Conservation (phyloP, 2,113 vertebrate species). For the Myxocyprinus asiaticus region DNA sequence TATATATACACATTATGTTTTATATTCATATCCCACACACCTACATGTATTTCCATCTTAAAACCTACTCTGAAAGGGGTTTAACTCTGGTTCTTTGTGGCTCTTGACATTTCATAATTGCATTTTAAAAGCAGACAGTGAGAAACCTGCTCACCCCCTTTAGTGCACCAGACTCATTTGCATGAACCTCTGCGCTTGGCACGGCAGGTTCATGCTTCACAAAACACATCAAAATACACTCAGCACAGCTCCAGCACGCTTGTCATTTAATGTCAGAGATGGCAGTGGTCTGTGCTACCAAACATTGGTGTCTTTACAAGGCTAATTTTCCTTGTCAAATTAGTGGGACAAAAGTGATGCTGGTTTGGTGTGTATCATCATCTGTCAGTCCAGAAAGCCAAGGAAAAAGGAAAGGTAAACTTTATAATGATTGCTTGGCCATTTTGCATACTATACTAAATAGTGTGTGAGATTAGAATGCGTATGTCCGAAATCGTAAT, state of each 20-base stretch:
- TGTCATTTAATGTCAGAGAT: constrained; percentile 51
- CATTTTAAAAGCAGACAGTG: constrained; percentile 32
- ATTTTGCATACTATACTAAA: neutral
- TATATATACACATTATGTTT: neutral
- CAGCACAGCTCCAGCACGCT: constrained; percentile 33
- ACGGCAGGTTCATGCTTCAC: constrained; percentile 41
- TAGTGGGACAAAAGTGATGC: constrained; percentile 31
- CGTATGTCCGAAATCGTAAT: neutral
- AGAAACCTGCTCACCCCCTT: constrained; percentile 16
- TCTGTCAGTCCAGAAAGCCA: neutral
- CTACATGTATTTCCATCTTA: neutral
- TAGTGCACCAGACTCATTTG: constrained; percentile 39
- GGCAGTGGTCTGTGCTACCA: neutral
- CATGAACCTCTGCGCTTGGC: constrained; percentile 36
- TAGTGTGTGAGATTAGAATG: neutral
- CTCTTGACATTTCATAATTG: constrained; percentile 31
- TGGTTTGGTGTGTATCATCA: neutral
- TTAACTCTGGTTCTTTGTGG: neutral
- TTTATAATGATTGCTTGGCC: neutral
- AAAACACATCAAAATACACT: constrained; percentile 33
- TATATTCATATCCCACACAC: constrained; percentile 9
- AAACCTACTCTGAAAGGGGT: too few relatives aligned
- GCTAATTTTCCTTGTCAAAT: constrained; percentile 18
- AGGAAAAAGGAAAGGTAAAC: constrained; percentile 7
- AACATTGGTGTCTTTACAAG: constrained; percentile 36